phyloP scores from a whole-genome alignment of 2,113 vertebrate species.

The Tetraodon nigroviridis region DNA sequence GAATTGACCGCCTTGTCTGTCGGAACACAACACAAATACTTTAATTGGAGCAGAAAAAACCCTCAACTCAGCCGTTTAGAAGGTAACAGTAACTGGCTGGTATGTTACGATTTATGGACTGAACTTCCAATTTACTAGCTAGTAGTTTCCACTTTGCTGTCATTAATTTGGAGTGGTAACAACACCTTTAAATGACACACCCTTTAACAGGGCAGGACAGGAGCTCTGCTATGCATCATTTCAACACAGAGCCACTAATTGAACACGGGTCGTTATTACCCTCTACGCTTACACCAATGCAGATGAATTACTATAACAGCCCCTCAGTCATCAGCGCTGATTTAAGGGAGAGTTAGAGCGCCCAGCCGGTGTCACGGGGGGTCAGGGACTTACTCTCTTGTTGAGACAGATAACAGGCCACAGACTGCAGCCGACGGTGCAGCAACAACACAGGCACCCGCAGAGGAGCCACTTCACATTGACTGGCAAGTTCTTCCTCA shows the following conservation, averaged over 20 bases:
- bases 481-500: constrained; percentile 94
- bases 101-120: constrained; percentile 68
- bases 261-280: constrained; percentile 45
- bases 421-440: constrained; percentile 95
- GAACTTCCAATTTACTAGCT: constrained; percentile 64
- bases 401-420: constrained; percentile 99
- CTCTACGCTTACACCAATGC: constrained; percentile 32
- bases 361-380: constrained; percentile 17
- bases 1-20: constrained; percentile 95
- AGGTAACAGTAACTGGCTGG: constrained; percentile 54
- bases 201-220: constrained; percentile 33
- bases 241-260: constrained; percentile 59
- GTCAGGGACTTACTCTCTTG: constrained; percentile 86
- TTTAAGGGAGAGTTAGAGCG: constrained; percentile 52
- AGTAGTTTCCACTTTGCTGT: constrained; percentile 69
- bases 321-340: constrained; percentile 53
- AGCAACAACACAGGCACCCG: constrained; percentile 97
- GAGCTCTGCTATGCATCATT: constrained; percentile 37
- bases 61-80: constrained; percentile 45
- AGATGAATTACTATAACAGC: constrained; percentile 48
- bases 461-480: constrained; percentile 98
- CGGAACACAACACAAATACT: constrained; percentile 20
- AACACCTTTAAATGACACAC: constrained; percentile 49
- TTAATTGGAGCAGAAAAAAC: constrained; percentile 14
- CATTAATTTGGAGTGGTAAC: constrained; percentile 56